Evolutionary conservation across 1,140 invertebrate genomes (phyloP), one percentile per base, ranked within the genome.

Genomic region (Cryptotermes secundus): DNA sequence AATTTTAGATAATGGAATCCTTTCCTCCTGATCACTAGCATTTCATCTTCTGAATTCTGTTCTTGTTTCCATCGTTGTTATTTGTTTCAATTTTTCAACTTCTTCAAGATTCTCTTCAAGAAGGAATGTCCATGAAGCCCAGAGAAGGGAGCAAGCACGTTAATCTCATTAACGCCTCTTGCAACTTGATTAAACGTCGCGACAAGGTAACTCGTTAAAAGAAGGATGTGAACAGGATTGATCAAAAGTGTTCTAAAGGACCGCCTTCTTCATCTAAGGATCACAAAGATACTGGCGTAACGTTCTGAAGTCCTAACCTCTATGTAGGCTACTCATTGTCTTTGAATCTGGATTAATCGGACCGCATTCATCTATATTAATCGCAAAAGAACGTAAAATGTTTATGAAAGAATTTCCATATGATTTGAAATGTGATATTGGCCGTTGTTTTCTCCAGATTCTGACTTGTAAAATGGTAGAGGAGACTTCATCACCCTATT

Each of bases 121-220:
- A 31, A n/a, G n/a, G 26, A 72, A 72, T 72, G 59, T 26, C 9
- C 14, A 31, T 72, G 59, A 31, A 72, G 6, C 10, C 7, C 10
- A 72, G 59, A n/a, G 38, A 26, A n/a, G 22, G 45, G 9, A 38
- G 82, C 14, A 14, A 42, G 16, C 36, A 42, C 42, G 26, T 53
- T 83, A 83, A 83, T 83, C 82, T 59, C 82, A 83, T 83, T 83
- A 83, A 83, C 82, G 81, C 16, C 34, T 49, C 22, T 35, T 7
- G 79, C n/a, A 35, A 81, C 80, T 81, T 81, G 80, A 81, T 81
- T 81, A 81, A 81, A 81, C 80, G 34, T 81, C 38, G 38, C 80
- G 79, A 80, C 79, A 35, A 19, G 35, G 14, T 34, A 35, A 35
- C 34, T 80, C 79, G 10, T 80, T 80, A 80, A 80, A 35, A 35